phyloP scores from a whole-genome alignment of 2,797 vertebrate species.

The Gobio occitaniae region DNA sequence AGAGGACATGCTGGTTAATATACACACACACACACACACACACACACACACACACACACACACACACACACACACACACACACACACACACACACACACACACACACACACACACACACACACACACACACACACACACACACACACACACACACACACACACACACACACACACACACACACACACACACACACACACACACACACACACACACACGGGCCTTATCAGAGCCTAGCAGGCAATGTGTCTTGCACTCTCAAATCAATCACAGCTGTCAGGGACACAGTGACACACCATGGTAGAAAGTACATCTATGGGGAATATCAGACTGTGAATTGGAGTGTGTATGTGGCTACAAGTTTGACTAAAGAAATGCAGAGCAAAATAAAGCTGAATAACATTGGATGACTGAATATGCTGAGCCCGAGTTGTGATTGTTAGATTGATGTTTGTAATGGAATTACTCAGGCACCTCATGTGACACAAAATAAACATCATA shows the following conservation, averaged over 20 bases:
- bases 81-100: conserved; percentile 32
- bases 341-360: neutral
- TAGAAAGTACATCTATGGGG: neutral
- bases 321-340: conserved; percentile 8
- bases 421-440: conserved; percentile 25
- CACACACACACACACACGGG: conserved; percentile 22
- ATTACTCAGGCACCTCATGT: conserved; percentile 27
- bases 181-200: conserved; percentile 32
- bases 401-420: conserved; percentile 37
- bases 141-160: conserved; percentile 32
- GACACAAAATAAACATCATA: conserved; percentile 37
- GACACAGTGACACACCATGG: neutral
- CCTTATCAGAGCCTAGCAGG: conserved; percentile 64
- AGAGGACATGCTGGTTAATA: conserved; percentile 19
- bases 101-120: conserved; percentile 32
- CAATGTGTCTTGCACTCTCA: conserved; percentile 36
- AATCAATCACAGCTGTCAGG: conserved; percentile 51
- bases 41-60: no score
- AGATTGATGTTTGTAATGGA: conserved; percentile 46
- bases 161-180: conserved; percentile 32
- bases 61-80: conserved; percentile 31
- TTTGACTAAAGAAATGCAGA: conserved; percentile 15
- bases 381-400: conserved; percentile 35
- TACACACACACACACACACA: no score
- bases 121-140: conserved; percentile 32